Percentiles rank a stretch among this genome's conserved stretches.
phyloP scores from a whole-genome alignment of 2,113 vertebrate genomes.

The Gopherus flavomarginatus region DNA sequence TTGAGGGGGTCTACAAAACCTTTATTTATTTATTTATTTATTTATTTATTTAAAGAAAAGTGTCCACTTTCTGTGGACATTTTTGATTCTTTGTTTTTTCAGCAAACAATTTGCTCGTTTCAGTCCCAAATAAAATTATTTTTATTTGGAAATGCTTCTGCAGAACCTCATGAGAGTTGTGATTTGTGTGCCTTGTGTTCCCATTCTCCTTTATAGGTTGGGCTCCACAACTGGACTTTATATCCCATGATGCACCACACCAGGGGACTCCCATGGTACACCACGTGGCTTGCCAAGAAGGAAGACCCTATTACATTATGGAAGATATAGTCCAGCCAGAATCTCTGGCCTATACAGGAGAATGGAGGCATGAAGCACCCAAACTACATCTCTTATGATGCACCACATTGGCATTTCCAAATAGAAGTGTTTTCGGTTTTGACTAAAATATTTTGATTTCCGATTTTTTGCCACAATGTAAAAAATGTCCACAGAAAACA shows the following conservation, averaged over 20 bases:
- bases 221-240: neutral
- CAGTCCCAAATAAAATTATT: neutral
- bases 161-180: neutral
- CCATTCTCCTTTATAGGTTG: neutral
- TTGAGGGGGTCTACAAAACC: neutral
- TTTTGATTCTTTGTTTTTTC: neutral
- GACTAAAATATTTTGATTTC: neutral
- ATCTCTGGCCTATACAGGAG: neutral
- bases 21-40: too few relatives aligned
- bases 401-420: neutral
- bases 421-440: constrained; percentile 28
- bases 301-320: neutral
- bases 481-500: constrained; percentile 32
- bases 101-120: too few relatives aligned
- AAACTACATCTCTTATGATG: neutral
- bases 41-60: too few relatives aligned
- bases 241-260: neutral
- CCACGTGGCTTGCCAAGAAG: neutral
- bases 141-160: neutral
- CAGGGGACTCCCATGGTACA: neutral
- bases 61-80: neutral
- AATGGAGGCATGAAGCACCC: neutral
- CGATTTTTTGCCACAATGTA: constrained; percentile 50
- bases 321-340: neutral
- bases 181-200: neutral